Conservation (phyloP, 1,140 invertebrate genomes). For the Drosophila repleta region DNA sequence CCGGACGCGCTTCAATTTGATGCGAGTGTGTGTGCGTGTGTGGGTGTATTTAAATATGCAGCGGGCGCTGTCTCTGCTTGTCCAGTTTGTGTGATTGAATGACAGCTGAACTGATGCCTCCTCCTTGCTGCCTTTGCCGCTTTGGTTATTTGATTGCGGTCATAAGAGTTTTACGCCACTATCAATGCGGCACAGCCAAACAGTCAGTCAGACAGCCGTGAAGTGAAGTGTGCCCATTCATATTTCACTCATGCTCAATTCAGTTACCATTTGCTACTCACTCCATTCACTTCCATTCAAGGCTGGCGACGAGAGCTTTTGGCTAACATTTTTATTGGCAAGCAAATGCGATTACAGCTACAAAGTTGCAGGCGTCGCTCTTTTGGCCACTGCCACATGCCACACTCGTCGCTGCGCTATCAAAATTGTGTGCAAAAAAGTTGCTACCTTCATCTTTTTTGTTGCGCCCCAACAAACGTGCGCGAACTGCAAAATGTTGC, state of each 20-base stretch:
- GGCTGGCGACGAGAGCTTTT: conserved; percentile 33
- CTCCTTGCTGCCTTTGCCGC: conserved; percentile 8
- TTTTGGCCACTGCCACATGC: not conserved
- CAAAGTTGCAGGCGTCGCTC: conserved; percentile 26
- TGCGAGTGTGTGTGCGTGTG: not conserved
- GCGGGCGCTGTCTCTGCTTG: conserved; percentile 5
- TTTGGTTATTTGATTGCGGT: conserved; percentile 68
- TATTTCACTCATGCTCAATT: conserved; percentile 30
- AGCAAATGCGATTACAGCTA: conserved; percentile 42
- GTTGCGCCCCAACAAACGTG: conserved; percentile 22
- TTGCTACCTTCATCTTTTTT: conserved; percentile 3
- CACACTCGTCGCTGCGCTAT: not conserved
- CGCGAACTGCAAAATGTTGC: conserved; percentile 15
- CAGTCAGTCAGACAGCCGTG: not conserved
- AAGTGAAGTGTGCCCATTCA: conserved; percentile 26
- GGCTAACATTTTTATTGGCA: conserved; percentile 48
- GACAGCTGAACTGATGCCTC: not conserved
- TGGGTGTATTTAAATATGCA: conserved; percentile 25
- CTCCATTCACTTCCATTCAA: not conserved
- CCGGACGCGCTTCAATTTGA: conserved; percentile 50
- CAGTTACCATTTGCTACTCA: not conserved
- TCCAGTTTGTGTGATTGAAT: conserved; percentile 29
- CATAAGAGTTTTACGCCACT: conserved; percentile 57
- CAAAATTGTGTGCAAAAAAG: conserved; percentile 18
- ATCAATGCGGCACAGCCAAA: conserved; percentile 34